A percentile compares a stretch with the other conserved stretches of the same genome.
Conservation (phyloP, 2,113 vertebrate genomes). For the Mohoua ochrocephala region DNA sequence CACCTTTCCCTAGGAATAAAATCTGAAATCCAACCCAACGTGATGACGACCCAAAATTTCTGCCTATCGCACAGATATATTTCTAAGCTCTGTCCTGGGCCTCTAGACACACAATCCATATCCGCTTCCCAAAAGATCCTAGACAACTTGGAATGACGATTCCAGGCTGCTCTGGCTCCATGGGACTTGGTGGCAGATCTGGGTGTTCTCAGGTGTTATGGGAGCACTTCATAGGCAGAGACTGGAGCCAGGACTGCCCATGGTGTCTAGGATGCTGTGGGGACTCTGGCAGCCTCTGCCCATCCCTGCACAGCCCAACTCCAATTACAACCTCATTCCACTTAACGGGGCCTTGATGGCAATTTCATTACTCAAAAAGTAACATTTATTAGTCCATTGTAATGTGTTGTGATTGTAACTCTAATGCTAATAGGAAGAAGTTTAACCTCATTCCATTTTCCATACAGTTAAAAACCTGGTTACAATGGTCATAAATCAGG, state of each 20-base stretch:
- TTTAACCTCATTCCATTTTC: slow-evolving; percentile 70
- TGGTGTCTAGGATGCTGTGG: background rate
- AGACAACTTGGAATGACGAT: background rate
- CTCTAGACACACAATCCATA: background rate
- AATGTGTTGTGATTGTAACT: slow-evolving; percentile 67
- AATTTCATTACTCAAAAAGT: slow-evolving; percentile 71
- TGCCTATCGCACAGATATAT: background rate
- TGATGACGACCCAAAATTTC: background rate
- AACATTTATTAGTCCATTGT: slow-evolving; percentile 70
- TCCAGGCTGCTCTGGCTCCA: background rate
- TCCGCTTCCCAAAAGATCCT: background rate
- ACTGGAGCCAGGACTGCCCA: background rate
- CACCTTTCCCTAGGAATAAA: background rate
- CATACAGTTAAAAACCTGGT: slow-evolving; percentile 60
- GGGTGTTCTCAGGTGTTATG: fast-evolving
- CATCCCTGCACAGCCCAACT: background rate
- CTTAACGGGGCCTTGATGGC: slow-evolving; percentile 65
- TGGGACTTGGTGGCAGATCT: fast-evolving
- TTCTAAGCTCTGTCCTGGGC: background rate
- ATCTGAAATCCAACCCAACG: background rate
- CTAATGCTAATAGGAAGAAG: slow-evolving; percentile 67
- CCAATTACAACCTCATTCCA: slow-evolving; percentile 56
- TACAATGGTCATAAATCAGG: slow-evolving; percentile 68
- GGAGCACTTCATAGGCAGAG: background rate
- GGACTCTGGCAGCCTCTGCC: background rate